Base-by-base conservation (phyloP, 2,113 vertebrate genomes). In the Xerus inauris region DNA sequence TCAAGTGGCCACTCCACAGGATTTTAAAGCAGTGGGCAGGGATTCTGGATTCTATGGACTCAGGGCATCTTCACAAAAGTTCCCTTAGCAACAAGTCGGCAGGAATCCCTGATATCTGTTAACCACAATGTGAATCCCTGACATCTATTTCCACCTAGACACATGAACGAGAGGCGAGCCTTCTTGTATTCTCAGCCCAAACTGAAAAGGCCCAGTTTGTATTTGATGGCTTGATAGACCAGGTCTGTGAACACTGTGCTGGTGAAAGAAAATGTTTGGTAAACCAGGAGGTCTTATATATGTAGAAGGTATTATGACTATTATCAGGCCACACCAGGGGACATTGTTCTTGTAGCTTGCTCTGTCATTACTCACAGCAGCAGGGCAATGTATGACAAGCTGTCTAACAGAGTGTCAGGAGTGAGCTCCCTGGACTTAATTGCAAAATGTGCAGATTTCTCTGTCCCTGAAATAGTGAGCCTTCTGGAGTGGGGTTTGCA, bases 51-150 rank as follows among this genome's bases (percentile, higher is more conserved):
- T 93, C 62, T 88, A 4, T n/a, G 35, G 71, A 62, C 91, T 69
- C 47, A 1, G 45, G 73, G 57, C 64, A 85, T 96, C 87, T 73
- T 94, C 77, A 89, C 67, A 96, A 90, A 98, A 96, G 95, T 96
- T 94, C 71, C 94, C 97, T 91, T 97, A 94, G 97, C 97, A 97
- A 96, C 97, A 95, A 84, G 75, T 87, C 49, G 0, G 86, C 93
- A 79, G 95, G 94, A 87, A 96, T 95, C 93, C 64, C 77, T 62
- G 82, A 87, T 91, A 81, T 95, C 91, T 85, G 76, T 91, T 79
- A 75, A 42, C 76, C 54, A 12, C 72, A 35, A 64, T 11, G 32
- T 17, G 83, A 86, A 67, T 76, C 88, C 20, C 85, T 2, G 40
- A 67, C 24, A 65, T 75, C 86, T 24, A 0, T 76, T 72, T 87